phyloP scores from a whole-genome alignment of 2,888 invertebrate species.

The Trachelus iudaicus region DNA sequence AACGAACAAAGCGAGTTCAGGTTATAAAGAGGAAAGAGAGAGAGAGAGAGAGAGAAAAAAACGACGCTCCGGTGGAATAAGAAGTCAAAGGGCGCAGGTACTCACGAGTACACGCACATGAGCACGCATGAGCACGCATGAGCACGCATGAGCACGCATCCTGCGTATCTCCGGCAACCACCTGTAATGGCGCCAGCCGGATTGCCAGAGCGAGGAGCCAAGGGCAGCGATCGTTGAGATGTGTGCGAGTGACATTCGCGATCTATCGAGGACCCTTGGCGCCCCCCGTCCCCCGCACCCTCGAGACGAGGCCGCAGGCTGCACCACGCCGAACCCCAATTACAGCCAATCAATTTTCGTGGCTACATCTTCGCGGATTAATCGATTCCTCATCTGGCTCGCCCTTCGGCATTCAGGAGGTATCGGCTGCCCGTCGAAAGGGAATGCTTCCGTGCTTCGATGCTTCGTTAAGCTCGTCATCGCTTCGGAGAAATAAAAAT shows the following conservation, averaged over 20 bases:
- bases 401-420: not conserved
- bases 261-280: too few relatives aligned
- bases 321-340: slow-evolving; percentile 30
- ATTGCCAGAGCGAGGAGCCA: too few relatives aligned
- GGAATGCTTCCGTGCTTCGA: not conserved
- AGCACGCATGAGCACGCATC: slow-evolving; percentile 10
- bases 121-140: slow-evolving; percentile 12
- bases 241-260: too few relatives aligned
- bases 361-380: slow-evolving; percentile 49
- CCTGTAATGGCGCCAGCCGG: not conserved
- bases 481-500: not conserved
- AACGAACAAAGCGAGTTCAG: not conserved
- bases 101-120: slow-evolving; percentile 3
- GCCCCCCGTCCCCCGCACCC: too few relatives aligned
- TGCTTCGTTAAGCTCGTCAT: not conserved
- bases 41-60: slow-evolving; percentile 5
- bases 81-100: too few relatives aligned
- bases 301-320: not conserved
- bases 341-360: slow-evolving; percentile 47
- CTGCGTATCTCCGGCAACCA: slow-evolving; percentile 4
- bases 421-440: not conserved
- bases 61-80: too few relatives aligned
- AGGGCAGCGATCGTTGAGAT: too few relatives aligned
- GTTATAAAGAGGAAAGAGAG: not conserved
- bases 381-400: slow-evolving; percentile 31